phyloP scores from a whole-genome alignment of 2,888 invertebrate species.

The Athetis lepigone region DNA sequence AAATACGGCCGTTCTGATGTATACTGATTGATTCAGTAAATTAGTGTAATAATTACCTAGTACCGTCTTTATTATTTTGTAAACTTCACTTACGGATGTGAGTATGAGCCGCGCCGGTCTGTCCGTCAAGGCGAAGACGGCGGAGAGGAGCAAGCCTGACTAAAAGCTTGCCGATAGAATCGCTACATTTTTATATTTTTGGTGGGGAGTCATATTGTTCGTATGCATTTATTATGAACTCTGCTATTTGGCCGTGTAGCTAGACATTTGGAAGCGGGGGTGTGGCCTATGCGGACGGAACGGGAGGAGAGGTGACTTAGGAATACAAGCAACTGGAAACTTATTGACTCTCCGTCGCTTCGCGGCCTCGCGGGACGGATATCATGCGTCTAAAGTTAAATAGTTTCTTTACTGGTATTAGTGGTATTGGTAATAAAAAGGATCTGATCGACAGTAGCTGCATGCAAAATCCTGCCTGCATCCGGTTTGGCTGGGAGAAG shows the following conservation, averaged over 20 bases:
- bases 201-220: slow-evolving; percentile 52
- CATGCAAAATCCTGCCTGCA: no score
- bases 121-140: slow-evolving; percentile 50
- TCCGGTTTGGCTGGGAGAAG: no score
- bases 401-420: not conserved
- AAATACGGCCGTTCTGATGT: not conserved
- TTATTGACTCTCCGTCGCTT: not conserved
- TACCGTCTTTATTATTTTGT: slow-evolving; percentile 12
- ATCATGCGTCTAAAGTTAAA: not conserved
- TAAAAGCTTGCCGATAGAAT: slow-evolving; percentile 50
- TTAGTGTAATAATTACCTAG: not conserved
- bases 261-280: slow-evolving; percentile 40
- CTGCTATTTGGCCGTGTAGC: slow-evolving; percentile 35
- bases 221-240: slow-evolving; percentile 52
- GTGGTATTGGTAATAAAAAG: no score
- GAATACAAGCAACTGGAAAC: slow-evolving; percentile 18
- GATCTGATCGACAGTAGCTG: no score
- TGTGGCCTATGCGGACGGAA: slow-evolving; percentile 22
- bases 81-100: slow-evolving; percentile 42
- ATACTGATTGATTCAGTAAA: not conserved
- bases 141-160: slow-evolving; percentile 57
- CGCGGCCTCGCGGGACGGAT: not conserved
- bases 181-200: slow-evolving; percentile 56
- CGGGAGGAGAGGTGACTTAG: slow-evolving; percentile 29
- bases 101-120: slow-evolving; percentile 52